Evolutionary conservation across 2,888 invertebrate species (phyloP).

Genomic region (Caenorhabditis sp.): DNA sequence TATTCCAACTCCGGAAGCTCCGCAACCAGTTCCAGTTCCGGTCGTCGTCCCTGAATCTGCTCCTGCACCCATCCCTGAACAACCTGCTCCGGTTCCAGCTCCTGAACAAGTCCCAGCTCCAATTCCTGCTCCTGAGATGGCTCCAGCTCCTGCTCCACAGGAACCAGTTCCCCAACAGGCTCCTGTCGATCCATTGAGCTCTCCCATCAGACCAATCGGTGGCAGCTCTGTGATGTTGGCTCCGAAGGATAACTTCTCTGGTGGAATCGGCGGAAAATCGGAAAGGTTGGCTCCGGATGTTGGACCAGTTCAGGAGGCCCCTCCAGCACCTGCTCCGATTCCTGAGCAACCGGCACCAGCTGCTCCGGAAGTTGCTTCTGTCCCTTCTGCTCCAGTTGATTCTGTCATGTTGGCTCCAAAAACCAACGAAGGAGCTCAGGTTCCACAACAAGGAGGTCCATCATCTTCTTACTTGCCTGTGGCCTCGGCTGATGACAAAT

Average conservation of each 20-base stretch:
- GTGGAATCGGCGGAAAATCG: slow-evolving; percentile 36
- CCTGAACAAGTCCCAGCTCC: neutral
- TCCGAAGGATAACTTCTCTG: slow-evolving; percentile 17
- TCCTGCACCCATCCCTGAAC: neutral
- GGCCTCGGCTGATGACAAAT: slow-evolving; percentile 13
- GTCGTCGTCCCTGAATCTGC: too few relatives aligned
- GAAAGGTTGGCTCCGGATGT: slow-evolving; percentile 20
- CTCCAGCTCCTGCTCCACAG: neutral
- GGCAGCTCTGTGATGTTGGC: slow-evolving; percentile 41
- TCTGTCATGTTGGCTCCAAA: slow-evolving; percentile 19
- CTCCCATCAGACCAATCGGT: slow-evolving; percentile 31
- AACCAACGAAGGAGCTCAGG: slow-evolving; percentile 11
- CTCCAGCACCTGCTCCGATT: neutral
- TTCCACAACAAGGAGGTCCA: slow-evolving; percentile 6
- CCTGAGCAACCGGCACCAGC: neutral
- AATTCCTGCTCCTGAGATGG: neutral
- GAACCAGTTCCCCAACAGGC: neutral
- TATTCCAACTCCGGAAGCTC: neutral
- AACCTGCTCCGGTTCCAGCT: neutral
- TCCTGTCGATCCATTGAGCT: slow-evolving; percentile 18
- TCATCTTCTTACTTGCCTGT: neutral
- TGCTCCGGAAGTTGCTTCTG: too few relatives aligned
- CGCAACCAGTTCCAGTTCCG: too few relatives aligned
- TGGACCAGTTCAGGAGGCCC: neutral
- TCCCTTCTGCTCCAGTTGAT: neutral